Evolutionary conservation across 2,888 invertebrate genomes (phyloP).

Genomic region (Limenitis camilla): DNA sequence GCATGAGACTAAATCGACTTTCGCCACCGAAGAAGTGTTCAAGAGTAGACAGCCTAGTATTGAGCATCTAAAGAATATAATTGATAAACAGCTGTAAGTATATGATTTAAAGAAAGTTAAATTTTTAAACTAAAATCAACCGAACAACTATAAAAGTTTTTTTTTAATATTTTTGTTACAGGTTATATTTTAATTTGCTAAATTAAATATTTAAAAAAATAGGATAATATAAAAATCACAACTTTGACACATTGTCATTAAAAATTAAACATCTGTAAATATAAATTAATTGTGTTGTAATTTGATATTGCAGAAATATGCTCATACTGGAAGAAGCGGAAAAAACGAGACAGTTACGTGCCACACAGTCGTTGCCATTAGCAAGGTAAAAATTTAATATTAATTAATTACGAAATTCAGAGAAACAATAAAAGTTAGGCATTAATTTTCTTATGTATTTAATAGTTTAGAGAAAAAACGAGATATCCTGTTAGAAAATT

Average conservation of each 20-base stretch:
- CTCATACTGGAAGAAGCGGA: conserved; percentile 58
- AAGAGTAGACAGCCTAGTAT: conserved; percentile 38
- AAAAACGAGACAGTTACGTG: conserved; percentile 58
- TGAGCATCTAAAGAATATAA: conserved; percentile 49
- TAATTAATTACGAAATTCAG: neutral
- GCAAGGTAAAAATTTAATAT: conserved; percentile 33
- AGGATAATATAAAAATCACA: no score
- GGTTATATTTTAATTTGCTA: no score
- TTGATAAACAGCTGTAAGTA: conserved; percentile 45
- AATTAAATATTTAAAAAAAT: no score
- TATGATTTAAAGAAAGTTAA: neutral
- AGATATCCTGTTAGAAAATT: conserved; percentile 38
- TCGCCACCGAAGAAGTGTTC: conserved; percentile 37
- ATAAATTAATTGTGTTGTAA: neutral
- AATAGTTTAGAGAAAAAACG: conserved; percentile 42
- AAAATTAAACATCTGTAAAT: neutral
- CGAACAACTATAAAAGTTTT: no score
- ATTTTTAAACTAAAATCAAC: neutral
- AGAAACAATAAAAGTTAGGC: no score
- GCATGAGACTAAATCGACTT: conserved; percentile 52
- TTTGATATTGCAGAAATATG: conserved; percentile 33
- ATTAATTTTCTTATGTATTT: neutral
- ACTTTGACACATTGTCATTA: neutral
- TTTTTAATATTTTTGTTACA: no score
- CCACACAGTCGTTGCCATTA: conserved; percentile 64